A percentile compares a stretch with the other conserved stretches of the same genome.
Evolutionary conservation across 2,797 vertebrate species (phyloP).

Genomic region (Microchirus variegatus): DNA sequence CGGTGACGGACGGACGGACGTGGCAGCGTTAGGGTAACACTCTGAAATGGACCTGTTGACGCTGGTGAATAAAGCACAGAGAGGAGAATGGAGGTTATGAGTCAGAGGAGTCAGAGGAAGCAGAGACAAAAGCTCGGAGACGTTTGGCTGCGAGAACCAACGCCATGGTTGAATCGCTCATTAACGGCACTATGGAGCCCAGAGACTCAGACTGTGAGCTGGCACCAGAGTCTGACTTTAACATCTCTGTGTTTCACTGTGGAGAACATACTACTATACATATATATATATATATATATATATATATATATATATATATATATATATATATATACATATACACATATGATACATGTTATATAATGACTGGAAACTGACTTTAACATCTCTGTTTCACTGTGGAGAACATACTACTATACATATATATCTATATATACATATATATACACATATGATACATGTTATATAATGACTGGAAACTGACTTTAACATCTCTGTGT

Average conservation of each 20-base stretch:
- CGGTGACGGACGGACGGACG: conserved; percentile 40
- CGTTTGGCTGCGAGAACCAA: conserved; percentile 49
- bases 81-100: too few relatives aligned
- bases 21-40: conserved; percentile 34
- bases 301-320: too few relatives aligned
- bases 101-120: conserved; percentile 61
- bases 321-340: too few relatives aligned
- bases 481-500: conserved; percentile 14
- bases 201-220: conserved; percentile 13
- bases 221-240: too few relatives aligned
- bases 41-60: conserved; percentile 52
- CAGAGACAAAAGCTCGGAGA: conserved; percentile 36
- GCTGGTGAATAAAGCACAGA: conserved; percentile 50
- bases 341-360: too few relatives aligned
- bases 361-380: too few relatives aligned
- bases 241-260: conserved; percentile 4
- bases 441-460: too few relatives aligned
- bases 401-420: not conserved
- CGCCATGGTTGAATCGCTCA: conserved; percentile 59
- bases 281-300: too few relatives aligned
- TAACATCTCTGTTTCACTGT: conserved; percentile 11
- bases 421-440: too few relatives aligned
- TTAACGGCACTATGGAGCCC: conserved; percentile 53
- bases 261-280: not conserved
- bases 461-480: too few relatives aligned